Evolutionary conservation across 2,113 vertebrate genomes (phyloP).

Genomic region (Atherinomorus stipes): DNA sequence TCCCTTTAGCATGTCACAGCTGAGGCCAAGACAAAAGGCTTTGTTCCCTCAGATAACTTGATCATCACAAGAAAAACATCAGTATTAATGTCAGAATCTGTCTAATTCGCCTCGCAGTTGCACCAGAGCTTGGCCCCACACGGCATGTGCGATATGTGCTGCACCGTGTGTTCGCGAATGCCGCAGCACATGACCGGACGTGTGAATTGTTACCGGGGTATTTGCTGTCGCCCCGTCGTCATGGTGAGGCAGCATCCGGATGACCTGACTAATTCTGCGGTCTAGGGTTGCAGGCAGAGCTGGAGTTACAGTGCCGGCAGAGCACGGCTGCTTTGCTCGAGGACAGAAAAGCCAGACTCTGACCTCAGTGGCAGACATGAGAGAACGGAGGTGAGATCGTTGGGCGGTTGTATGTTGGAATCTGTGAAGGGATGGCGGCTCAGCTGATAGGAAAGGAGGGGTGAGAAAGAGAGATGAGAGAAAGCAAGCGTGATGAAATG

Average conservation of each 20-base stretch:
- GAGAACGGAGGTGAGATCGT: conserved; percentile 46
- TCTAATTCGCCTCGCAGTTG: conserved; percentile 49
- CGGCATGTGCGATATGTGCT: neutral
- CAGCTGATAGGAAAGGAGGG: neutral
- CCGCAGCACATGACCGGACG: conserved; percentile 21
- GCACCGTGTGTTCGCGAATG: conserved; percentile 2
- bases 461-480: conserved; percentile 16
- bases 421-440: conserved; percentile 19
- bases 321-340: conserved; percentile 49
- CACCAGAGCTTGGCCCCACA: conserved; percentile 25
- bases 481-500: conserved; percentile 15
- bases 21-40: conserved; percentile 58
- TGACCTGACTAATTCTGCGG: conserved; percentile 33
- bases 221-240: conserved; percentile 6
- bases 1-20: conserved; percentile 32
- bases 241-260: conserved; percentile 16
- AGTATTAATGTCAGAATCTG: conserved; percentile 54
- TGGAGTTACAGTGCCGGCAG: conserved; percentile 50
- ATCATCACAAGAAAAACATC: conserved; percentile 60
- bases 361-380: conserved; percentile 62
- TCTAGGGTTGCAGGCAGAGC: conserved; percentile 59
- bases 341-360: conserved; percentile 68
- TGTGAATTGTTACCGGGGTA: conserved; percentile 25
- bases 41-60: conserved; percentile 55
- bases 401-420: conserved; percentile 51